Conservation (phyloP, 2,113 vertebrate species). For the Actinemys pallida region DNA sequence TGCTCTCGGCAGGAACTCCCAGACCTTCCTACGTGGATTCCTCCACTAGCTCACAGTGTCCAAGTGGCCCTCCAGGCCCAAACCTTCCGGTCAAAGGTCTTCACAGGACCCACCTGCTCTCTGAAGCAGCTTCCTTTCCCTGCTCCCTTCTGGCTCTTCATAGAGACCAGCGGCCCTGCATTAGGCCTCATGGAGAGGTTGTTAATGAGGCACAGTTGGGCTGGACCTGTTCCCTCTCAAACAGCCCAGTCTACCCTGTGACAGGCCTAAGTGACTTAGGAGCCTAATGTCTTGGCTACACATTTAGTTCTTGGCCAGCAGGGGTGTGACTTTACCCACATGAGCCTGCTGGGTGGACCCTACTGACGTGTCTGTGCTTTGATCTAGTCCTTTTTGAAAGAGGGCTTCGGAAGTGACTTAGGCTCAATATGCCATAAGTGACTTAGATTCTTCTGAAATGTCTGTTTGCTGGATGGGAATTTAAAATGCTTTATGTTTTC, state of each 20-base stretch:
- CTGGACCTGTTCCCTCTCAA: neutral
- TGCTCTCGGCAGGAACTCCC: neutral
- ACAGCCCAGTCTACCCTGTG: neutral
- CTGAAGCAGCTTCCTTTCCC: neutral
- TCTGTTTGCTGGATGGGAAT: neutral
- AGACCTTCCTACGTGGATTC: neutral
- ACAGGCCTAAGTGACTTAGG: neutral
- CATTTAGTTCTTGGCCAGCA: neutral
- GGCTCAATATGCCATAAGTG: neutral
- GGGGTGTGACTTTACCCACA: neutral
- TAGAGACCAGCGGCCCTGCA: neutral
- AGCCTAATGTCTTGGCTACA: neutral
- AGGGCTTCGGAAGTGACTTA: neutral
- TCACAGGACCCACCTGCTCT: neutral
- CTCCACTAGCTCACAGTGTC: neutral
- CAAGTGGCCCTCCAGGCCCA: no score
- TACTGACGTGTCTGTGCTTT: neutral
- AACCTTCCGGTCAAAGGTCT: neutral
- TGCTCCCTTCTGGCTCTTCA: neutral
- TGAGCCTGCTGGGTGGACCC: neutral
- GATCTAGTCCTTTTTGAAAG: neutral
- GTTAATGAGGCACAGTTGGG: neutral
- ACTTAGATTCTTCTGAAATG: neutral
- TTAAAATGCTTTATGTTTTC: neutral
- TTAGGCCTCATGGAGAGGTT: neutral